Evolutionary conservation across 2,797 vertebrate species (phyloP).

Genomic region (Galagoides demidoff): DNA sequence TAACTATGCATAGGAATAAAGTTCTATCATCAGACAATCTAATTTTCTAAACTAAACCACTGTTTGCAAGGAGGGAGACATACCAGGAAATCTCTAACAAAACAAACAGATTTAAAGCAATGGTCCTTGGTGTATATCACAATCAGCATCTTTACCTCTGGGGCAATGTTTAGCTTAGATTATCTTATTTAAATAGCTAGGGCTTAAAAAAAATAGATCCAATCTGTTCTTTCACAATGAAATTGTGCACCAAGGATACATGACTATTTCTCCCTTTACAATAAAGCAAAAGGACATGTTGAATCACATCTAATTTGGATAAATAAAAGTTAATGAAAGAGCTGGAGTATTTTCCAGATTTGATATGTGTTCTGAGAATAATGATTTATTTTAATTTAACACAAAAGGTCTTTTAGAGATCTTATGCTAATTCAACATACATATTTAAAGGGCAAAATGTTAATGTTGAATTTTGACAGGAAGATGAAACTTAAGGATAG

Average conservation of each 20-base stretch:
- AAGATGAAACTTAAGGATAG: neutral
- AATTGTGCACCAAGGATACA: conserved; percentile 65
- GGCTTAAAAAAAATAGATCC: conserved; percentile 50
- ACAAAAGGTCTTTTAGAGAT: conserved; percentile 46
- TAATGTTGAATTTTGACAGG: conserved; percentile 57
- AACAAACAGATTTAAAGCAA: conserved; percentile 75
- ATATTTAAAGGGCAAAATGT: conserved; percentile 62
- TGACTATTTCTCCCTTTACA: conserved; percentile 68
- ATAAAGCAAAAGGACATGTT: conserved; percentile 68
- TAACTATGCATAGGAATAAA: neutral
- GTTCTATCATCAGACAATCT: neutral
- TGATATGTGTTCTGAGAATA: conserved; percentile 43
- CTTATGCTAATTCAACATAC: conserved; percentile 47
- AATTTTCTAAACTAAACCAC: conserved; percentile 34
- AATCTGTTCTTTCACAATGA: conserved; percentile 71
- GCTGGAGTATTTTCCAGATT: conserved; percentile 33
- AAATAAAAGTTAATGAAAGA: conserved; percentile 75
- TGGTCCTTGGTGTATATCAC: conserved; percentile 69
- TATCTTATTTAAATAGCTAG: conserved; percentile 82
- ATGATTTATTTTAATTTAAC: conserved; percentile 57
- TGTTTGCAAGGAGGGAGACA: conserved; percentile 22
- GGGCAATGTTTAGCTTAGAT: conserved; percentile 77
- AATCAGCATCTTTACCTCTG: conserved; percentile 70
- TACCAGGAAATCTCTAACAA: conserved; percentile 43
- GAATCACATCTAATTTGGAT: conserved; percentile 75